Evolutionary conservation across 1,140 invertebrate species (phyloP).

Genomic region (Chelonus insularis): DNA sequence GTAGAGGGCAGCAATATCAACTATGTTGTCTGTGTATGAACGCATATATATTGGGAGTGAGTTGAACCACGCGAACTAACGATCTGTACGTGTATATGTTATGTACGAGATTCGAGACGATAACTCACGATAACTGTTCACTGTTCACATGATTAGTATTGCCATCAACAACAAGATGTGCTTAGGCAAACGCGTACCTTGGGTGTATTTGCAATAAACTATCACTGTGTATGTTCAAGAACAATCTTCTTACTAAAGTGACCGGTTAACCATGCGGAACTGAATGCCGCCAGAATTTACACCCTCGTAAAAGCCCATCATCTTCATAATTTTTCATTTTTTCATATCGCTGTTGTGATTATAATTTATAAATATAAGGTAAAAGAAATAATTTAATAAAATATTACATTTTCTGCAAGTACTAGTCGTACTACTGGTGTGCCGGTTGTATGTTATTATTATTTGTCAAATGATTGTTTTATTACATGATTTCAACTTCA

Average conservation of each 20-base stretch:
- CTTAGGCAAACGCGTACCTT: background rate
- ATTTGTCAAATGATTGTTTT: too few species aligned
- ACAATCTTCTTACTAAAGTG: background rate
- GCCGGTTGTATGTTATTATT: too few species aligned
- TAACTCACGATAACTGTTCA: background rate
- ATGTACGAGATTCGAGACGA: background rate
- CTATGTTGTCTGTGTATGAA: background rate
- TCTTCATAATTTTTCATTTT: background rate
- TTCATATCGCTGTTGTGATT: background rate
- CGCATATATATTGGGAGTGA: background rate
- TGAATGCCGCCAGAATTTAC: conserved; percentile 6
- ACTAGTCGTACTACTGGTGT: too few species aligned
- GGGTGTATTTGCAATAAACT: background rate
- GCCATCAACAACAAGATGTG: background rate
- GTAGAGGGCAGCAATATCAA: conserved; percentile 7
- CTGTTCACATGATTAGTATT: background rate
- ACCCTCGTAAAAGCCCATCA: background rate
- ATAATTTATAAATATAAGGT: too few species aligned
- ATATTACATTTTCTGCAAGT: too few species aligned
- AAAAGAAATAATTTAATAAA: too few species aligned
- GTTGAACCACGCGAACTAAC: background rate
- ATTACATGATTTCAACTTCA: too few species aligned
- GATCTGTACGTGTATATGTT: background rate
- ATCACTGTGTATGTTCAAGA: background rate
- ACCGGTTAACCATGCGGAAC: conserved; percentile 8